Evolutionary conservation across 2,888 invertebrate genomes (phyloP), one percentile per base, ranked within the genome.

Genomic region (Megalurothrips usitatus): DNA sequence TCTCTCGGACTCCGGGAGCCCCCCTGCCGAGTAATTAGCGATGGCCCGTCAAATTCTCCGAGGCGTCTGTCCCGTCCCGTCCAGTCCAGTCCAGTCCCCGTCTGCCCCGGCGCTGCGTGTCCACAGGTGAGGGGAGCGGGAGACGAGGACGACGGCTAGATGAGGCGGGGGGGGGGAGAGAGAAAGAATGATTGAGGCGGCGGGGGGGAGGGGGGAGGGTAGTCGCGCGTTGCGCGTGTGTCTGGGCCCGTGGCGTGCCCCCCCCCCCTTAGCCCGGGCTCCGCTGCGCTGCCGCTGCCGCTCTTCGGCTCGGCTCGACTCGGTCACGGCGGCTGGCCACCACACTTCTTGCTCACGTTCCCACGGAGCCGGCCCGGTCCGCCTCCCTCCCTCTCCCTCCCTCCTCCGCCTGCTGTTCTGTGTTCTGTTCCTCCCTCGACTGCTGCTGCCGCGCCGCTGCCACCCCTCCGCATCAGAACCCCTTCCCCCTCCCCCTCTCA

Each of bases 91-190:
- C n/a, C n/a, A n/a, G n/a, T n/a, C n/a, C n/a, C n/a, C n/a, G n/a
- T n/a, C n/a, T n/a, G n/a, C n/a, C n/a, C n/a, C n/a, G n/a, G n/a
- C 6, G 6, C 34, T 43, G 34, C 34, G 34, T 43, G 34, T 43
- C 34, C 52, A 52, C 19, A 58, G 58, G 58, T 58, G n/a, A 14
- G 58, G n/a, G 58, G 81, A 81, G 79, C 14, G 47, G 43, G 48
- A 79, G 10, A 48, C 10, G 49, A 34, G 1, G 75, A 82, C 78
- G 79, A 58, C 78, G 79, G 68, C 68, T 78, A 78, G 79, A 79
- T 11, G 81, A 58, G 63, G 49, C 79, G 43, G 52, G 26, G 49
- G 23, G n/a, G 11, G 75, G n/a, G 68, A 79, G 81, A 4, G 52
- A 52, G 26, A 79, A 79, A 48, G 68, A 78, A 78, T 34, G 80